Percentiles rank a stretch among this genome's conserved stretches.
phyloP scores from a whole-genome alignment of 2,113 vertebrate species.

The Aspiorhynchus laticeps region DNA sequence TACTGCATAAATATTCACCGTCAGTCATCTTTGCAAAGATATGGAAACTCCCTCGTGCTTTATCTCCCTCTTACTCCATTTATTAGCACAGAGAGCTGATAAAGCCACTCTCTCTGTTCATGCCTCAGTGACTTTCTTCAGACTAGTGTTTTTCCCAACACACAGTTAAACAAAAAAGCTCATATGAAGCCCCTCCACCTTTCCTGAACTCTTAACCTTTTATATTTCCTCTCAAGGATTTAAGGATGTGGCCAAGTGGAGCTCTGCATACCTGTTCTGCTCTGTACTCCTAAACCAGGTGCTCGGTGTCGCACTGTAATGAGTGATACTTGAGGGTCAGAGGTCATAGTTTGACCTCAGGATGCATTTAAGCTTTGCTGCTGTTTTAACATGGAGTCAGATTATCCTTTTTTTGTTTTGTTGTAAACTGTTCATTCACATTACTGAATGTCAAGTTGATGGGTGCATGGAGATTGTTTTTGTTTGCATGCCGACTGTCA shows the following conservation, averaged over 20 bases:
- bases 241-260: neutral
- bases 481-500: neutral
- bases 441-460: neutral
- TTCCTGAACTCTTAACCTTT: constrained; percentile 6
- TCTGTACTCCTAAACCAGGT: neutral
- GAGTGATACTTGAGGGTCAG: neutral
- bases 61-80: constrained; percentile 9
- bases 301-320: neutral
- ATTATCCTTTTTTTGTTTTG: neutral
- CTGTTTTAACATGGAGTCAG: neutral
- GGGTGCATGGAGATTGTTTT: neutral
- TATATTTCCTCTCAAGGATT: neutral
- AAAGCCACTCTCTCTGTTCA: constrained; percentile 9
- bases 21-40: neutral
- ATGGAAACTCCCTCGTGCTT: constrained; percentile 18
- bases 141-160: neutral
- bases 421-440: neutral
- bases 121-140: neutral
- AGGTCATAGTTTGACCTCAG: neutral
- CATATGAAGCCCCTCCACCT: neutral
- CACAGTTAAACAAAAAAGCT: neutral
- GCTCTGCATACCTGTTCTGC: neutral
- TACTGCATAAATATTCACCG: constrained; percentile 17
- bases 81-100: constrained; percentile 29
- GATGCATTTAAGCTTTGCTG: neutral